Evolutionary conservation across 1,140 invertebrate species (phyloP), one percentile per base, ranked within the genome.

Genomic region (Sipha flava): DNA sequence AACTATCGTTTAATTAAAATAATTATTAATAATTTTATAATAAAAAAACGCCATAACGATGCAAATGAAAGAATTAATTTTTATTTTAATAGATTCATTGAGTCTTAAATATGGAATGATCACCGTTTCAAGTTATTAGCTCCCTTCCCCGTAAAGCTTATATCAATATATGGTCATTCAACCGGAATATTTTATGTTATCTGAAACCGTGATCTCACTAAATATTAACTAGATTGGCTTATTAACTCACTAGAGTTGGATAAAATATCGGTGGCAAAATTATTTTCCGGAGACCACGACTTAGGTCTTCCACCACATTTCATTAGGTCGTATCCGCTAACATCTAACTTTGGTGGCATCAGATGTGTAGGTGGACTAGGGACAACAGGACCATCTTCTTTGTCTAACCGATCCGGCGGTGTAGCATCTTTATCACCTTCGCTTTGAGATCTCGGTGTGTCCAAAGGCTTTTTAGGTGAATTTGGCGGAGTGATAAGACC

Each of bases 221-320:
- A n/a, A n/a, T n/a, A n/a, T n/a, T n/a, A n/a, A n/a, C n/a, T n/a
- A n/a, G n/a, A n/a, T n/a, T n/a, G n/a, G 21, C 12, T 34, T 14
- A 16, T 34, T n/a, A 37, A 75, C 70, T 59, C 23, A 83, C 82
- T 81, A 45, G 81, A 72, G 9, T 59, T 80, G 31, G 80, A 81
- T 66, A 84, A 84, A 82, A 90, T 86, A 82, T 88, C 88, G 23
- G 88, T 87, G n/a, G 87, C 87, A 21, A 89, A 85, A 82, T 88
- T 87, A 12, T 89, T 89, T 83, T 93, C 92, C 0, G 93, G 93
- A 12, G 92, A 93, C 93, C 93, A 95, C 49, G 92, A 94, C 80
- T 93, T 92, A 26, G 93, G 93, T 59, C 93, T 86, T 21, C 84
- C 80, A 3, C 83, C 84, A 83, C 31, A 88, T 86, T 81, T 82